Conservation (phyloP, 2,113 vertebrate species). For the Thalassarche chlororhynchos region DNA sequence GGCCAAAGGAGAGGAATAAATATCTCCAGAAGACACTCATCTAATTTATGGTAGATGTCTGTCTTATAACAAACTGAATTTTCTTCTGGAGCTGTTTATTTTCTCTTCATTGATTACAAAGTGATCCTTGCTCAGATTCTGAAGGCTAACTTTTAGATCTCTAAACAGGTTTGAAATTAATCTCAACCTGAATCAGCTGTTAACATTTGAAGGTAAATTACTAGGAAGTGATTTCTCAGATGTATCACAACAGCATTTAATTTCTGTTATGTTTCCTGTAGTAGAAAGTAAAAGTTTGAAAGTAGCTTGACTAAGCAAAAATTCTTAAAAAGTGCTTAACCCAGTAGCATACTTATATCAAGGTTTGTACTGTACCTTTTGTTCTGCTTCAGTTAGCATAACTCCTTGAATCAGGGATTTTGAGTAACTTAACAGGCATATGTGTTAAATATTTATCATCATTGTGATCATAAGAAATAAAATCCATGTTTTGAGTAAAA, state of each 20-base stretch:
- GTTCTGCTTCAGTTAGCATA: not conserved
- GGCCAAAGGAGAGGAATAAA: not conserved
- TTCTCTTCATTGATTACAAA: not conserved
- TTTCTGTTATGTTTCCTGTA: not conserved
- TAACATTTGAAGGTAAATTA: not conserved
- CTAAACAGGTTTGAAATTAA: not conserved
- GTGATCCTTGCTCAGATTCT: not conserved
- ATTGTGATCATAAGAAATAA: not conserved
- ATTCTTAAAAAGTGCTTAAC: not conserved
- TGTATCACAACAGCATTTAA: not conserved
- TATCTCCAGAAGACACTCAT: not conserved
- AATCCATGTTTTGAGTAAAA: rapidly evolving
- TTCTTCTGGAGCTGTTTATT: not conserved
- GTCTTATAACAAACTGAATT: not conserved
- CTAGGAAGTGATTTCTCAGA: not conserved
- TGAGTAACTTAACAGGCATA: not conserved
- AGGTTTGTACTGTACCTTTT: not conserved
- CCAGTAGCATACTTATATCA: not conserved
- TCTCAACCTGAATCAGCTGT: not conserved
- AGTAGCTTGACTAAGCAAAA: not conserved
- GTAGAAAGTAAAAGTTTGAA: not conserved
- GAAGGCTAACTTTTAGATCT: not conserved
- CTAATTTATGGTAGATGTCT: not conserved
- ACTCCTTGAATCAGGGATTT: not conserved
- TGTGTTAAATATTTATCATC: not conserved